These are phyloP conservation scores for Morpho deidamia DNA, from an alignment of 2,888 invertebrate species.

Conservation along the genomic window DNA sequence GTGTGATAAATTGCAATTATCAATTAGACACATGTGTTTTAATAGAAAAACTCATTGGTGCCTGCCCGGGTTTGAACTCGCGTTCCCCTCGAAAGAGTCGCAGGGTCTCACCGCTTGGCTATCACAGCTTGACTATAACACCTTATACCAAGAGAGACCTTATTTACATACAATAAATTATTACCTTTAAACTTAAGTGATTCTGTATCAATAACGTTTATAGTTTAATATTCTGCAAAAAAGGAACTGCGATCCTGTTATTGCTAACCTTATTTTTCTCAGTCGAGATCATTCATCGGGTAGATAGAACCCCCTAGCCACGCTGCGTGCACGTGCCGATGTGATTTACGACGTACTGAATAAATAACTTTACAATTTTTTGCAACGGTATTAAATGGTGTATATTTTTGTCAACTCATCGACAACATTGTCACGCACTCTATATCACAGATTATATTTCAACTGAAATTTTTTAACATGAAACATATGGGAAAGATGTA, in stretches of 20 bases:
- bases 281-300: conserved; percentile 12
- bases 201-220: not conserved
- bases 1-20: too few relatives aligned
- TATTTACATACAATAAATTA: conserved; percentile 6
- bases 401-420: conserved; percentile 24
- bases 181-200: conserved; percentile 7
- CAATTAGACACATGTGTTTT: too few relatives aligned
- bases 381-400: conserved; percentile 22
- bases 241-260: conserved; percentile 11
- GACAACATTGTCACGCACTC: conserved; percentile 23
- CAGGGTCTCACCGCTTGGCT: too few relatives aligned
- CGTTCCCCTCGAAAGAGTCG: too few relatives aligned
- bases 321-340: conserved; percentile 60
- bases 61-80: too few relatives aligned
- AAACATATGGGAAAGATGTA: too few relatives aligned
- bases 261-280: conserved; percentile 18
- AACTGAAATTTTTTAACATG: too few relatives aligned
- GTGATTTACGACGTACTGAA: conserved; percentile 67
- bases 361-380: conserved; percentile 53
- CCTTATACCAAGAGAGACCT: too few relatives aligned
- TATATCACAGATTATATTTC: not conserved
- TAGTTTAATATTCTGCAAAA: not conserved
- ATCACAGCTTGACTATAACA: too few relatives aligned
- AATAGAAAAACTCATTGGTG: too few relatives aligned
- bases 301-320: conserved; percentile 1